Base-by-base conservation (phyloP, 2,113 vertebrate genomes). In the Promerops cafer region DNA sequence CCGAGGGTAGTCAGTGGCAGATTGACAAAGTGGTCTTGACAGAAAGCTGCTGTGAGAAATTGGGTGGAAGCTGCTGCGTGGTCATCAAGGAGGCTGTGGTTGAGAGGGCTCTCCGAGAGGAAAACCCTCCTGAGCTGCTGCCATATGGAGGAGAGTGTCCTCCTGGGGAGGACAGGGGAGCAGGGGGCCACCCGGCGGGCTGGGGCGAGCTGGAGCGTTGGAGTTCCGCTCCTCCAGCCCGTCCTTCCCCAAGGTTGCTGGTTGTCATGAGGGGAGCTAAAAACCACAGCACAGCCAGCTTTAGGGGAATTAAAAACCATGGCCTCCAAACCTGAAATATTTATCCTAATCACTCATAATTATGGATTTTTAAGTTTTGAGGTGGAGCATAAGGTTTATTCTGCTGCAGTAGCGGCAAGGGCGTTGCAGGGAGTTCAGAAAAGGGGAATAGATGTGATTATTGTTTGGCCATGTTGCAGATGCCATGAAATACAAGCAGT, bases 11-110 rank as follows among this genome's bases (percentile, higher is more conserved):
- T 21, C 13, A 10, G 9, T 87, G 91, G 82, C 93, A 91, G 64
- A 87, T 45, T 91, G 91, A 96, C 88, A 92, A 94, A 97, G 56
- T 87, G 66, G 45, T 76, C 83, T 23, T 80, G 94, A 71, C 92
- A 96, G 94, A 60, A 92, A 89, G 82, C 86, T 45, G 59, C 90
- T 96, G 79, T 89, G 93, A 82, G 81, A 82, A 97, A 96, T 86
- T 26, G 84, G 40, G 35, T 82, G 70, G 86, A n/a, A 80, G 88
- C 94, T 83, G 53, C 44, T 89, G 85, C 40, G 79, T 54, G 70
- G 42, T 37, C 87, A 60, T 60, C 50, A 7, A 91, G 90, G 76
- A 86, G 57, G 18, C 63, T 45, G 64, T 26, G 65, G 27, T 10
- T 68, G 87, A 56, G 74, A 90, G 37, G 79, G 24, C 83, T 96